A percentile compares a stretch with the other conserved stretches of the same genome.
These are phyloP conservation scores for Drusus annulatus DNA, from an alignment of 1,140 invertebrate genomes.

Conservation along the genomic window DNA sequence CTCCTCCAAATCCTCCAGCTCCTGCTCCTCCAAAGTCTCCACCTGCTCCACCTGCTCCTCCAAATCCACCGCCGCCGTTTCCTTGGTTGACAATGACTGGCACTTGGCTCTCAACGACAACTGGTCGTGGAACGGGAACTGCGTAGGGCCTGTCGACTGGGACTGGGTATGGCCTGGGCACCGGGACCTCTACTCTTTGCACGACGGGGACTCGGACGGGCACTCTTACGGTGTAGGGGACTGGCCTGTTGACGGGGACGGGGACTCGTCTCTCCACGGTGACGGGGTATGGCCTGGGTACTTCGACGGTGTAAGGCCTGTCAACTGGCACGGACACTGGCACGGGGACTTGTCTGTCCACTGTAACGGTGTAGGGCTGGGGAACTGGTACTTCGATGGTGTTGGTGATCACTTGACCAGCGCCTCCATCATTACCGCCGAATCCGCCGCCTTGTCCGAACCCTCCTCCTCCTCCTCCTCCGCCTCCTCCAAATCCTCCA, in stretches of 20 bases:
- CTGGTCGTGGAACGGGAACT: slow-evolving; percentile 66
- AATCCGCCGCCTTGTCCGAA: slow-evolving; percentile 42
- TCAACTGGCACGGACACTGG: slow-evolving; percentile 67
- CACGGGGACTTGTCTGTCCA: slow-evolving; percentile 62
- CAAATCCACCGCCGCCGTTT: slow-evolving; percentile 40
- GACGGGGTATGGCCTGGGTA: slow-evolving; percentile 70
- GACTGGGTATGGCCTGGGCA: slow-evolving; percentile 63
- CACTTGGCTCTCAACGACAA: slow-evolving; percentile 70
- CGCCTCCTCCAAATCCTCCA: not conserved
- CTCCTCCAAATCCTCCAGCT: slow-evolving; percentile 46
- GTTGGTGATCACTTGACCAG: slow-evolving; percentile 60
- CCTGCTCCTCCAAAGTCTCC: slow-evolving; percentile 49
- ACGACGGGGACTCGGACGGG: slow-evolving; percentile 70
- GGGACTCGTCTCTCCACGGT: slow-evolving; percentile 70
- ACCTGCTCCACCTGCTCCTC: slow-evolving; percentile 40
- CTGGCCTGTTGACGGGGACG: slow-evolving; percentile 67
- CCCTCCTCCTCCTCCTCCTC: not conserved
- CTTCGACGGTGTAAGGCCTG: slow-evolving; percentile 71
- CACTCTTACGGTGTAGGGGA: slow-evolving; percentile 71
- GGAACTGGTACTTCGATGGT: slow-evolving; percentile 63
- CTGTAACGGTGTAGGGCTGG: slow-evolving; percentile 64
- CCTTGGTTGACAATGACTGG: slow-evolving; percentile 64
- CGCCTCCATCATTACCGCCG: slow-evolving; percentile 41
- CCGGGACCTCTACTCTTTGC: slow-evolving; percentile 59
- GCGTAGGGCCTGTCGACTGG: slow-evolving; percentile 63